Base-by-base conservation (phyloP, 2,113 vertebrate genomes). In the Ictidomys tridecemlineatus region DNA sequence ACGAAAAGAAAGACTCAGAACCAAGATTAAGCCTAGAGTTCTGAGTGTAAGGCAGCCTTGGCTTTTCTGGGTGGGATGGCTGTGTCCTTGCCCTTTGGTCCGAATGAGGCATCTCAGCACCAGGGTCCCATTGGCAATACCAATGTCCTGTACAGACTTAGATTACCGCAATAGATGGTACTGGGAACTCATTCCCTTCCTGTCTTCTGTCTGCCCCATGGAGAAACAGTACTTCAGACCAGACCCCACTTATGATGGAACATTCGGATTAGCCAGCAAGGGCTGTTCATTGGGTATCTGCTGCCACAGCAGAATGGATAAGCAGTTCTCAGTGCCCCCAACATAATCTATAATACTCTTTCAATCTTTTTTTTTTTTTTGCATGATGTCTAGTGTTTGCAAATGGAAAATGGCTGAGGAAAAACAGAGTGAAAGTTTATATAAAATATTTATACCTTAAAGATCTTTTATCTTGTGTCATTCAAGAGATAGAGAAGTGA, bases 391-490 rank as follows among this genome's bases (percentile, higher is more conserved):
- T 98, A 98, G 97, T 98, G 95, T 98, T 98, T 97, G 97, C 98
- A 98, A 98, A 99, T 99, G 98, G 98, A 97, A 98, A 97, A 98
- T 98, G 98, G 98, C 98, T 98, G 97, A 98, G 98, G 98, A 98
- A 98, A 98, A 97, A 98, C 98, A 95, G 98, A 99, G 98, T 98
- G 98, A 98, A 99, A 98, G 98, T 98, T 98, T 99, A 96, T 98
- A 99, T 99, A 98, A 99, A 99, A 99, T 99, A 99, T 99, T 99
- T 99, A 99, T 99, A 98, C 98, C 98, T 98, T 98, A 98, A 98
- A 98, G 98, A 98, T 99, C 98, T 98, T 99, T 98, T 98, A 98
- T 98, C 98, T 98, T 98, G 98, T 99, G 98, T 99, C 98, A 98
- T 98, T 98, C 98, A 98, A 97, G 97, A 98, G 97, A 96, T 98